phyloP scores from a whole-genome alignment of 2,113 vertebrate genomes.

The Onychostoma macrolepis region DNA sequence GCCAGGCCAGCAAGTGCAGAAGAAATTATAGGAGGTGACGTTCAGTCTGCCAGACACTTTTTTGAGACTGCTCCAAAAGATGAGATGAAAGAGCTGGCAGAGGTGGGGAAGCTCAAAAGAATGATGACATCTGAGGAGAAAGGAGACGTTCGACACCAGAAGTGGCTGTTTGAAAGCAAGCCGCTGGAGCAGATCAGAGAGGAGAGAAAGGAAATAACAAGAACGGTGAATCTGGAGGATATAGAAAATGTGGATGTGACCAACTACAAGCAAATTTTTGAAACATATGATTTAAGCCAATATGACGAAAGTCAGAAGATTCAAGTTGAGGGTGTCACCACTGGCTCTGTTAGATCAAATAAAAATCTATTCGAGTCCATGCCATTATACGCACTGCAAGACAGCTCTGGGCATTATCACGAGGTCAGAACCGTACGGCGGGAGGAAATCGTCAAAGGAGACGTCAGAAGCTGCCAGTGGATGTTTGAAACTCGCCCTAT shows the following conservation, averaged over 20 bases:
- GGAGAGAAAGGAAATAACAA: conserved; percentile 79
- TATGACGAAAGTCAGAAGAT: conserved; percentile 81
- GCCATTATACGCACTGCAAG: conserved; percentile 87
- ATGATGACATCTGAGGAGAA: conserved; percentile 78
- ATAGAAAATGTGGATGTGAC: conserved; percentile 85
- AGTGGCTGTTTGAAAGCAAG: conserved; percentile 89
- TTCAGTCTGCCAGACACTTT: conserved; percentile 83
- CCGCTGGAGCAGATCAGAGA: conserved; percentile 87
- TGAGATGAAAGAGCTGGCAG: conserved; percentile 79
- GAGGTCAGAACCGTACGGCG: conserved; percentile 87
- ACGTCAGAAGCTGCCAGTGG: conserved; percentile 89
- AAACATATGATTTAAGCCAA: conserved; percentile 78
- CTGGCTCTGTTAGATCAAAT: conserved; percentile 84
- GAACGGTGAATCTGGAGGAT: conserved; percentile 85
- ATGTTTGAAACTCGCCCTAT: conserved; percentile 93
- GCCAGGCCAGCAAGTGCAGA: conserved; percentile 67
- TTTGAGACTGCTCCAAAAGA: conserved; percentile 88
- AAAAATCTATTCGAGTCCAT: conserved; percentile 87
- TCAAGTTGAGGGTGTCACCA: conserved; percentile 82
- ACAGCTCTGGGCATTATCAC: conserved; percentile 87
- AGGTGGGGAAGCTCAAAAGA: conserved; percentile 68
- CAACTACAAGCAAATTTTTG: conserved; percentile 84
- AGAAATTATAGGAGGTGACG: conserved; percentile 84
- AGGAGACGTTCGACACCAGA: conserved; percentile 88
- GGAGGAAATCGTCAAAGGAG: conserved; percentile 89